A percentile compares a stretch with the other conserved stretches of the same genome.
Evolutionary conservation across 1,140 invertebrate species (phyloP).

Genomic region (Ectropis grisescens): DNA sequence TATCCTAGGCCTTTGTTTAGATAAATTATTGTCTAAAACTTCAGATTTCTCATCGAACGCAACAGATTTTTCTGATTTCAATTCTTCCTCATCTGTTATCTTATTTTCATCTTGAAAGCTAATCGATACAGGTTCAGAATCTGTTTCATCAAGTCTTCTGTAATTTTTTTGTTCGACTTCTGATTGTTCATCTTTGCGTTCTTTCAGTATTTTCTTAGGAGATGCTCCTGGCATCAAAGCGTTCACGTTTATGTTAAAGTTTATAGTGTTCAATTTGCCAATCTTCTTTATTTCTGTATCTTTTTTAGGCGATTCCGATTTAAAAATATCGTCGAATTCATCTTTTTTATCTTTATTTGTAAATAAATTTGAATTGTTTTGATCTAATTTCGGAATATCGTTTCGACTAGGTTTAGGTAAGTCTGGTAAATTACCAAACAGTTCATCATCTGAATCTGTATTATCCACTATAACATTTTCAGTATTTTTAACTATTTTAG

Average conservation of each 20-base stretch:
- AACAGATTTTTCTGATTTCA: constrained; percentile 39
- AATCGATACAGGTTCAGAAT: constrained; percentile 6
- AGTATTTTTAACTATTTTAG: too few species aligned
- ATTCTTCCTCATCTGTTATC: too few species aligned
- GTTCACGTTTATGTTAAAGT: constrained; percentile 75
- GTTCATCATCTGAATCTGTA: too few species aligned
- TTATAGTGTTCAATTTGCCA: constrained; percentile 66
- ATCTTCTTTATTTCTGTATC: constrained; percentile 29
- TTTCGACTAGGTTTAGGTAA: too few species aligned
- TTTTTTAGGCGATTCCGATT: too few species aligned
- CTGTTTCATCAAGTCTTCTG: constrained; percentile 15
- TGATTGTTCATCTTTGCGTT: constrained; percentile 31
- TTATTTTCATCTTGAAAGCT: too few species aligned
- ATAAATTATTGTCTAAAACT: constrained; percentile 58
- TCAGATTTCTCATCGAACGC: constrained; percentile 51
- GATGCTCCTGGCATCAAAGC: constrained; percentile 72
- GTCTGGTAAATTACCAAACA: too few species aligned
- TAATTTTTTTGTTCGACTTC: constrained; percentile 23
- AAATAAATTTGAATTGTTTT: too few species aligned
- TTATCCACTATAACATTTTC: too few species aligned
- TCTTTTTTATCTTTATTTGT: too few species aligned
- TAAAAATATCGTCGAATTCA: too few species aligned
- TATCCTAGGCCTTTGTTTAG: constrained; percentile 78
- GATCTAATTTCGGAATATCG: too few species aligned
- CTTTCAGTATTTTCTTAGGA: constrained; percentile 53